Conservation (phyloP, 53 echinoderm and acorn worm species). For the Zoroaster sp. region DNA sequence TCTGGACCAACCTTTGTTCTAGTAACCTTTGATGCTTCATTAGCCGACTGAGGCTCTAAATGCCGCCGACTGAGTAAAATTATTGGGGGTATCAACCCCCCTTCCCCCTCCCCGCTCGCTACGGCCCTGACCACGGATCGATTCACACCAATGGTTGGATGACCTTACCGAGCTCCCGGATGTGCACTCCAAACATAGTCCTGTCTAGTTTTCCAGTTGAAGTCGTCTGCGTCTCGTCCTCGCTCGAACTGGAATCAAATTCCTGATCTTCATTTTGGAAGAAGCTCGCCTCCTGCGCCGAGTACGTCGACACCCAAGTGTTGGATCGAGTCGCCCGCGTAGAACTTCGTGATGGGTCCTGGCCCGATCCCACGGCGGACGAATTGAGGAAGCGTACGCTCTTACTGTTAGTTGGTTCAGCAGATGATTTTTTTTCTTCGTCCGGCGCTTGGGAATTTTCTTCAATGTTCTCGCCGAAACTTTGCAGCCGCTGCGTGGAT, state of each 20-base stretch:
- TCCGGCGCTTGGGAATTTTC: too few relatives aligned
- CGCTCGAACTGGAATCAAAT: neutral
- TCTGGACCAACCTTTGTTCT: too few relatives aligned
- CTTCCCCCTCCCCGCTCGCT: too few relatives aligned
- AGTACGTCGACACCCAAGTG: slow-evolving; percentile 10
- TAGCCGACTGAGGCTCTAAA: too few relatives aligned
- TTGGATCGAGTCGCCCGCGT: slow-evolving; percentile 42
- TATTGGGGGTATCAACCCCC: too few relatives aligned
- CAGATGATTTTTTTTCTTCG: too few relatives aligned
- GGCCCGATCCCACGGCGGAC: neutral
- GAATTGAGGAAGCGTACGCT: neutral
- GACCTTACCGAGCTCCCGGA: slow-evolving; percentile 79
- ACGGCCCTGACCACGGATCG: too few relatives aligned
- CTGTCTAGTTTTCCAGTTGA: slow-evolving; percentile 71
- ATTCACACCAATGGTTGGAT: neutral
- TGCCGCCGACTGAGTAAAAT: too few relatives aligned
- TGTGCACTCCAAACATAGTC: slow-evolving; percentile 85
- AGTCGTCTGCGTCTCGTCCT: neutral
- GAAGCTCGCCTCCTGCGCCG: slow-evolving; percentile 25
- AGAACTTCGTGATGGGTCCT: neutral
- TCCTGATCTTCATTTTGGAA: slow-evolving; percentile 28
- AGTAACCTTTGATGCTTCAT: too few relatives aligned
- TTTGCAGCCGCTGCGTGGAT: neutral
- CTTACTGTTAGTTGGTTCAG: too few relatives aligned
- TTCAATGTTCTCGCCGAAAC: neutral